phyloP scores from a whole-genome alignment of 2,888 invertebrate species.

The Pollenia amentaria region DNA sequence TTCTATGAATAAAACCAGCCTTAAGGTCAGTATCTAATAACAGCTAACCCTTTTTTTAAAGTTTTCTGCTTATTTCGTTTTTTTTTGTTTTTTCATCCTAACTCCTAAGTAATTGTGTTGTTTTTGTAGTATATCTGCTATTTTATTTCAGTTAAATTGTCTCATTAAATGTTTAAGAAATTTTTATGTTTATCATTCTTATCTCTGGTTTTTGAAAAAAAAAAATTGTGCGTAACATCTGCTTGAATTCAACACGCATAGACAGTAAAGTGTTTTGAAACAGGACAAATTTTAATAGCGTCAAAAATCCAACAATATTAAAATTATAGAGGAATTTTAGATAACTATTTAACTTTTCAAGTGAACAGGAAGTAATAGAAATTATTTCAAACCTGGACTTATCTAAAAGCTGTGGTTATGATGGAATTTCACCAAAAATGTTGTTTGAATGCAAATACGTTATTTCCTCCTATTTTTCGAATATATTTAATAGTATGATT shows the following conservation, averaged over 20 bases:
- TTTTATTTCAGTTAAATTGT: constrained; percentile 57
- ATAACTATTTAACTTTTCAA: no score
- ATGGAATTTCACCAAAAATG: no score
- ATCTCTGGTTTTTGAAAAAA: constrained; percentile 12
- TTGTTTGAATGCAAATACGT: no score
- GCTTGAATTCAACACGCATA: constrained; percentile 58
- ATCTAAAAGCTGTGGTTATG: no score
- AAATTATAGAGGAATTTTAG: no score
- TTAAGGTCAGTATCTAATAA: constrained; percentile 45
- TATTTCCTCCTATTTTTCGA: no score
- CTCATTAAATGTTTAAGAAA: constrained; percentile 54
- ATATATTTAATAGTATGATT: no score
- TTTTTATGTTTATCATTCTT: constrained; percentile 15
- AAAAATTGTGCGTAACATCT: constrained; percentile 67
- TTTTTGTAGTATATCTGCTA: constrained; percentile 37
- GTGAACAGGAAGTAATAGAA: no score
- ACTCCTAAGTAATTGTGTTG: constrained; percentile 38
- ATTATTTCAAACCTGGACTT: no score
- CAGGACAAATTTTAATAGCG: background rate
- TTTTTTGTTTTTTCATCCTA: background rate
- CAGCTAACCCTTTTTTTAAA: constrained; percentile 31
- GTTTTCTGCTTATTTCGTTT: background rate
- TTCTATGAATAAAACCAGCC: constrained; percentile 37
- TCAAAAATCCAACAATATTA: background rate
- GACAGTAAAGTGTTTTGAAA: constrained; percentile 41